These are phyloP conservation scores for Chanos chanos DNA, from an alignment of 2,797 vertebrate species.

Conservation along the genomic window DNA sequence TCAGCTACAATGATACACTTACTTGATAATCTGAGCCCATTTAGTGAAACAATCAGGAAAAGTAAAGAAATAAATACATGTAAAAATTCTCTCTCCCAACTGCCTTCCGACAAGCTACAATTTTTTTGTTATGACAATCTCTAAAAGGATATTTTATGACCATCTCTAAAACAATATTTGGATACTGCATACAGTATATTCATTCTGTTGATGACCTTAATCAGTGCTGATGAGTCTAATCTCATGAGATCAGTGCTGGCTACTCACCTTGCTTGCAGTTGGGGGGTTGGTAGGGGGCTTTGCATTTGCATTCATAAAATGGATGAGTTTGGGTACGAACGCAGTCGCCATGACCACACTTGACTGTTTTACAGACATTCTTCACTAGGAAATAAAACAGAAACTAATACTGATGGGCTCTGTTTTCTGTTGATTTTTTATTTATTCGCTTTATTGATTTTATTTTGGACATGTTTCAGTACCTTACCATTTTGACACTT, in stretches of 20 bases:
- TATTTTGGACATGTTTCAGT: not conserved
- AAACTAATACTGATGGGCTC: not conserved
- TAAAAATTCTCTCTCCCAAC: too few species aligned
- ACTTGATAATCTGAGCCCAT: too few species aligned
- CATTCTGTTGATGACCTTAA: not conserved
- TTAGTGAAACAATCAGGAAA: too few species aligned
- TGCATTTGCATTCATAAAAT: conserved; percentile 64
- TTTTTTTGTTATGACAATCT: too few species aligned
- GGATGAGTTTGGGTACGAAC: conserved; percentile 48
- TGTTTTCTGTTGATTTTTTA: not conserved
- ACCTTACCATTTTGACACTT: conserved; percentile 57
- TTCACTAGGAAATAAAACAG: conserved; percentile 46
- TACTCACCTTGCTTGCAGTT: conserved; percentile 55
- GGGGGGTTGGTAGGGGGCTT: conserved; percentile 48
- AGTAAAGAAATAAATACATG: too few species aligned
- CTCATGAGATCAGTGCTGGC: not conserved
- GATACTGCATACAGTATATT: not conserved
- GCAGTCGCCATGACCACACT: conserved; percentile 58
- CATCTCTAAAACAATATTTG: not conserved
- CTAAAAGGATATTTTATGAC: too few species aligned
- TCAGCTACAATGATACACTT: too few species aligned
- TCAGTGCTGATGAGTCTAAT: not conserved
- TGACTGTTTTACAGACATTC: conserved; percentile 51
- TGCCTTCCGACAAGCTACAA: too few species aligned
- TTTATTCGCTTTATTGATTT: not conserved